Conservation (phyloP, 2,797 vertebrate species). For the Atherinosoma microstoma region DNA sequence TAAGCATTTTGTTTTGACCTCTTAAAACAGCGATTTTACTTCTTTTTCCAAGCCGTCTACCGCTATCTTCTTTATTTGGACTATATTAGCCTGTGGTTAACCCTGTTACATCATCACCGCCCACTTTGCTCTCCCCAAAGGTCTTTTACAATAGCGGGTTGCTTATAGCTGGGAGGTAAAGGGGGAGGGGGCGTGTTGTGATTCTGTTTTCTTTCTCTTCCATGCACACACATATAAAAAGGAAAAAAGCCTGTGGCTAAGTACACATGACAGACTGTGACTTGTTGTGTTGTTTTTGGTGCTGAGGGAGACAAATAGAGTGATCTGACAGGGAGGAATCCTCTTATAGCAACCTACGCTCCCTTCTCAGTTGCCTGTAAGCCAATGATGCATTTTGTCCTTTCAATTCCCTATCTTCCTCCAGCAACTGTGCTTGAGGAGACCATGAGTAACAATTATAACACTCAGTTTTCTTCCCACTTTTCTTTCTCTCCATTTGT, state of each 20-base stretch:
- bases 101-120: conserved; percentile 47
- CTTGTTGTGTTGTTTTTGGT: conserved; percentile 42
- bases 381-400: conserved; percentile 63
- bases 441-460: conserved; percentile 40
- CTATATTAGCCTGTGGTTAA: conserved; percentile 15
- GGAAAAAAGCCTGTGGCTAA: conserved; percentile 38
- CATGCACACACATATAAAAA: neutral
- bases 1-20: conserved; percentile 18
- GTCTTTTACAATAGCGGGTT: conserved; percentile 39
- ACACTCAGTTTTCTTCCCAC: conserved; percentile 1
- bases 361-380: conserved; percentile 46
- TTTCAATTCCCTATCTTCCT: conserved; percentile 36
- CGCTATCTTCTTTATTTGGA: conserved; percentile 51
- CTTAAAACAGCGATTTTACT: conserved; percentile 5
- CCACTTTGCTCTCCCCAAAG: conserved; percentile 31
- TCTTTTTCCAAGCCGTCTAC: conserved; percentile 3
- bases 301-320: conserved; percentile 50
- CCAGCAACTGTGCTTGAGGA: conserved; percentile 30
- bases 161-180: conserved; percentile 6
- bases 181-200: neutral
- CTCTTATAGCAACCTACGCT: conserved; percentile 73
- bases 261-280: conserved; percentile 46
- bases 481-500: neutral
- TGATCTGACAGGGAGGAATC: conserved; percentile 67
- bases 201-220: conserved; percentile 26